Evolutionary conservation across 2,797 vertebrate genomes (phyloP).

Genomic region (Meriones psammophilus): DNA sequence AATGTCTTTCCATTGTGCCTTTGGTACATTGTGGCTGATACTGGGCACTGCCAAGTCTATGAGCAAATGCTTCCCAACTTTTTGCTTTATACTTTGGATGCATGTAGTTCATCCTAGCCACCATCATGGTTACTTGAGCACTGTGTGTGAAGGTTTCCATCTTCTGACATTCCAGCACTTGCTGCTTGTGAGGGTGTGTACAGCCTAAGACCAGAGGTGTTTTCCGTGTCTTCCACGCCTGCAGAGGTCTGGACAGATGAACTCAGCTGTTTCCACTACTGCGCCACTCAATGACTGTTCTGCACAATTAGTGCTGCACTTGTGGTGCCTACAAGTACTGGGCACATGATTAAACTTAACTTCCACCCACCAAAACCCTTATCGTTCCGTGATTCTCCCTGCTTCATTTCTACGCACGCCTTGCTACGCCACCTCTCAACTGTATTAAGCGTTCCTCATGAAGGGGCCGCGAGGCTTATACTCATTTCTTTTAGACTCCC

Average conservation of each 20-base stretch:
- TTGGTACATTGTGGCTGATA: not conserved
- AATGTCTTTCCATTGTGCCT: constrained; percentile 29
- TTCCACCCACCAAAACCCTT: not conserved
- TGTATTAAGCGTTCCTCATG: not conserved
- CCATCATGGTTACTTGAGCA: not conserved
- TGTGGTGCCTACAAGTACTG: not conserved
- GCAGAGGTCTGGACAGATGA: not conserved
- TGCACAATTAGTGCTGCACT: not conserved
- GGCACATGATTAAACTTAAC: not conserved
- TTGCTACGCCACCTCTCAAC: not conserved
- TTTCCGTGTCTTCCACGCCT: not conserved
- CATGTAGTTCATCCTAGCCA: not conserved
- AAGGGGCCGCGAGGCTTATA: not conserved
- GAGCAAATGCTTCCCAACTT: not conserved
- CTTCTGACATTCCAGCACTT: not conserved
- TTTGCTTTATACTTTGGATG: not conserved
- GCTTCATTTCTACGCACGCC: not conserved
- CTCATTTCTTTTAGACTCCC: not conserved
- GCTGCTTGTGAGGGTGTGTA: not conserved
- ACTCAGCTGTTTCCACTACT: not conserved
- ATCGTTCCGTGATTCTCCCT: accelerated
- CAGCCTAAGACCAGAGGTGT: not conserved
- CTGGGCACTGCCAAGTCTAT: not conserved
- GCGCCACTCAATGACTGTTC: not conserved
- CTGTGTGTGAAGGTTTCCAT: not conserved